These are phyloP conservation scores for Montipora foliosa DNA, from an alignment of 64 coral and sea anemone genomes.

Conservation along the genomic window DNA sequence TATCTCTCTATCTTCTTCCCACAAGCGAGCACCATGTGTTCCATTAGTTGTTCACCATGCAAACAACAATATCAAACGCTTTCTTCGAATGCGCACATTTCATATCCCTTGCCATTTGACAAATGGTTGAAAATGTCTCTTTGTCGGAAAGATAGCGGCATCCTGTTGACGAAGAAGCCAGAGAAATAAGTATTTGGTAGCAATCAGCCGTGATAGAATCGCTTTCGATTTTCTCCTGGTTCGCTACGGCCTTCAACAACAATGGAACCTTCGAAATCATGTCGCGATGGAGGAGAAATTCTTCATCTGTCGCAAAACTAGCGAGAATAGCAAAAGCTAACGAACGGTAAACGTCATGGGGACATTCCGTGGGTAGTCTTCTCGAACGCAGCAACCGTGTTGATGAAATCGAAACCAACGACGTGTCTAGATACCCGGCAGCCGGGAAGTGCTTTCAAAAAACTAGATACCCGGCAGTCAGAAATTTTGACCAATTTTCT, in stretches of 20 bases:
- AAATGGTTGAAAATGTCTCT: slow-evolving; percentile 41
- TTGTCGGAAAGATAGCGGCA: slow-evolving; percentile 50
- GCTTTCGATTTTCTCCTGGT: not conserved
- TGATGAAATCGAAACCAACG: slow-evolving; percentile 88
- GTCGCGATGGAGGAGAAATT: slow-evolving; percentile 67
- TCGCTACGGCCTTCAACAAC: slow-evolving; percentile 58
- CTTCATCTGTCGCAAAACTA: slow-evolving; percentile 90
- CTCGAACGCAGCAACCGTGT: slow-evolving; percentile 66
- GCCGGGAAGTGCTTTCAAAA: slow-evolving; percentile 54
- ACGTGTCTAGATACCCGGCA: too few species aligned
- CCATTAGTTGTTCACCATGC: slow-evolving; percentile 47
- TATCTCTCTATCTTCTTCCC: slow-evolving; percentile 47
- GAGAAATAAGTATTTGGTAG: slow-evolving; percentile 65
- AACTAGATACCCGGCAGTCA: slow-evolving; percentile 20
- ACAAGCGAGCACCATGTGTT: slow-evolving; percentile 24
- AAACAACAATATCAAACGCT: slow-evolving; percentile 55
- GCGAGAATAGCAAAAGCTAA: slow-evolving; percentile 84
- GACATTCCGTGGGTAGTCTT: slow-evolving; percentile 69
- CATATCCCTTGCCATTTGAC: slow-evolving; percentile 1
- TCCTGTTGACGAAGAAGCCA: slow-evolving; percentile 59
- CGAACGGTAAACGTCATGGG: slow-evolving; percentile 67
- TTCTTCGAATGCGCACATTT: not conserved
- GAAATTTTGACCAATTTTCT: too few species aligned
- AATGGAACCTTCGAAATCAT: slow-evolving; percentile 76
- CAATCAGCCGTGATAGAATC: slow-evolving; percentile 25